Evolutionary conservation across 2,888 invertebrate species (phyloP), one percentile per base, ranked within the genome.

Genomic region (Rhodophaea formosa): DNA sequence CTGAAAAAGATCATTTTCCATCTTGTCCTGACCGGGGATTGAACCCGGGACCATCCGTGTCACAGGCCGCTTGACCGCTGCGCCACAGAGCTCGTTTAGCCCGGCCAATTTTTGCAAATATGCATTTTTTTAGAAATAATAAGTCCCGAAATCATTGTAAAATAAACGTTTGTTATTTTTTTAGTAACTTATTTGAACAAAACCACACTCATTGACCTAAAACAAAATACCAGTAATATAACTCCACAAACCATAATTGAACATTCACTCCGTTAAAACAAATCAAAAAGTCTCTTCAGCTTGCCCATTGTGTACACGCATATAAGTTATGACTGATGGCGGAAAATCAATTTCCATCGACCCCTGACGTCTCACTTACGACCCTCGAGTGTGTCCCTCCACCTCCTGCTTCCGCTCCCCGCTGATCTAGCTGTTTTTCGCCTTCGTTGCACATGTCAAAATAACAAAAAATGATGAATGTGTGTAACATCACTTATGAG

Each of bases 401-500:
- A 63, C 60, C 72, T 66, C 70, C 72, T 66, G 61, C 59, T 66
- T 62, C 67, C 66, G 68, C 66, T 69, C 59, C 69, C 66, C 65
- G 79, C 84, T 80, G 82, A 83, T 81, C 82, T 77, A 62, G 82
- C 86, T 84, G 83, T 85, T 90, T 88, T 90, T 88, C 88, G 75
- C 87, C 85, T 82, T 81, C 84, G 84, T 84, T 90, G 82, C 84
- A 89, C 88, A 84, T 82, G 88, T 89, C 90, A 88, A 87, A 90
- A 90, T 88, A 90, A 81, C 81, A 82, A 82, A 77, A 75, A 77
- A 80, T 83, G 80, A 83, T 73, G 68, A 75, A 75, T 74, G 67
- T 66, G 59, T 59, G 54, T 62, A 63, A 75, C 69, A 74, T 75
- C 80, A 72, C 78, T 80, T 75, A 72, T 67, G 67, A 78, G 81